Percentiles rank a stretch among this genome's conserved stretches.
phyloP scores from a whole-genome alignment of 2,113 vertebrate genomes.

The Thomomys bottae region DNA sequence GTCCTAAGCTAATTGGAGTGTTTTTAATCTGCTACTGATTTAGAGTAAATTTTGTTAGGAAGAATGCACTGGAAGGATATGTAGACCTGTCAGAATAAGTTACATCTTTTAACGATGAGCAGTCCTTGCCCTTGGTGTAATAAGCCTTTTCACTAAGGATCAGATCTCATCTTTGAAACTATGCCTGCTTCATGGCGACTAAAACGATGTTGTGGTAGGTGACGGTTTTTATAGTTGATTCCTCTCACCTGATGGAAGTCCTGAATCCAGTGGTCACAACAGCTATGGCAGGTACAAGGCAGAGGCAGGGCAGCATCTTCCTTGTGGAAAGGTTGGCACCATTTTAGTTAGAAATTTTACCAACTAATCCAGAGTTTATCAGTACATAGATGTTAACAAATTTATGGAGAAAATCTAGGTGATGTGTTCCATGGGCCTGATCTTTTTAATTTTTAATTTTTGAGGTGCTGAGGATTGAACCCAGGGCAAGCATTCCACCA shows the following conservation, averaged over 20 bases:
- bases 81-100: constrained; percentile 45
- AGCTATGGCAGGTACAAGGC: not conserved
- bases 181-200: not conserved
- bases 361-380: not conserved
- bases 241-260: constrained; percentile 9
- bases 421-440: not conserved
- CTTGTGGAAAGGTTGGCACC: not conserved
- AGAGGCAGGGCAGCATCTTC: not conserved
- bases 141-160: not conserved
- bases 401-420: constrained; percentile 11
- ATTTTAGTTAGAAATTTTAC: not conserved
- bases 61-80: constrained; percentile 45
- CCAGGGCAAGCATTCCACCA: not conserved
- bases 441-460: not conserved
- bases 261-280: not conserved
- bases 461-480: not conserved
- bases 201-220: not conserved
- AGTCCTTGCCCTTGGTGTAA: not conserved
- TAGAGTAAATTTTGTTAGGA: constrained; percentile 59
- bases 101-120: constrained; percentile 22
- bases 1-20: constrained; percentile 48
- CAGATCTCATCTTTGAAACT: constrained; percentile 27
- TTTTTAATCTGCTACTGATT: constrained; percentile 66
- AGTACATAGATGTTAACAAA: not conserved
- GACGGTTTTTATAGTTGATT: not conserved